phyloP scores from a whole-genome alignment of 1,140 invertebrate species.

The Tachypleus tridentatus region DNA sequence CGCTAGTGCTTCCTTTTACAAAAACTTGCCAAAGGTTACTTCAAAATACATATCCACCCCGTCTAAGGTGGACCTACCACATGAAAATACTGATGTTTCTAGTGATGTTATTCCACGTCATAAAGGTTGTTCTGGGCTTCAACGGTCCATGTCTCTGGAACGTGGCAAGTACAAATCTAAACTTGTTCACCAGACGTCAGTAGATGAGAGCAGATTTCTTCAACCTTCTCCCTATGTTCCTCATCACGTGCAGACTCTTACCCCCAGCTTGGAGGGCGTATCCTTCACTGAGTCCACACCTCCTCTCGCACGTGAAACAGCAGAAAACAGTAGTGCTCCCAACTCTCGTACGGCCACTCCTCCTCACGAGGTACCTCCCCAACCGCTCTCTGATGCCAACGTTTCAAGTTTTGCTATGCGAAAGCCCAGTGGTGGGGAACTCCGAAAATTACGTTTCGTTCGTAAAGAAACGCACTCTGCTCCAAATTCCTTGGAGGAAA shows the following conservation, averaged over 20 bases:
- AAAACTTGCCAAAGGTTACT: too few relatives aligned
- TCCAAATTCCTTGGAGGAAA: conserved; percentile 35
- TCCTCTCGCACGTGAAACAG: background rate
- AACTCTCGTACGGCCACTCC: background rate
- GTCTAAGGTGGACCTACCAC: too few relatives aligned
- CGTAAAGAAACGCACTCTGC: conserved; percentile 38
- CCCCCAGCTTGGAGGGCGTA: background rate
- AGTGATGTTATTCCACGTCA: background rate
- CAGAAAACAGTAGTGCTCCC: background rate
- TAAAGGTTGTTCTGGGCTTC: conserved; percentile 11
- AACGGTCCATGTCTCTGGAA: conserved; percentile 18
- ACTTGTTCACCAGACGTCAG: conserved; percentile 8
- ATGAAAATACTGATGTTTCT: too few relatives aligned
- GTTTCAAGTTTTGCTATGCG: background rate
- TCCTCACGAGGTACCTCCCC: background rate
- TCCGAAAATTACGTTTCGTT: conserved; percentile 27
- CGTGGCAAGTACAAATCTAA: conserved; percentile 7
- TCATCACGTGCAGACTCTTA: conserved; percentile 5
- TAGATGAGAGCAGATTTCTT: conserved; percentile 4
- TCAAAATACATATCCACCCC: too few relatives aligned
- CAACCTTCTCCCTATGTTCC: conserved; percentile 1
- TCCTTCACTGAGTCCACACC: background rate
- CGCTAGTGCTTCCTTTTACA: too few relatives aligned
- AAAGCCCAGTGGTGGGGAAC: conserved; percentile 6
- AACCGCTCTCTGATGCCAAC: too few relatives aligned